phyloP scores from a whole-genome alignment of 2,113 vertebrate species.

The Mesembrinibis cayennensis region DNA sequence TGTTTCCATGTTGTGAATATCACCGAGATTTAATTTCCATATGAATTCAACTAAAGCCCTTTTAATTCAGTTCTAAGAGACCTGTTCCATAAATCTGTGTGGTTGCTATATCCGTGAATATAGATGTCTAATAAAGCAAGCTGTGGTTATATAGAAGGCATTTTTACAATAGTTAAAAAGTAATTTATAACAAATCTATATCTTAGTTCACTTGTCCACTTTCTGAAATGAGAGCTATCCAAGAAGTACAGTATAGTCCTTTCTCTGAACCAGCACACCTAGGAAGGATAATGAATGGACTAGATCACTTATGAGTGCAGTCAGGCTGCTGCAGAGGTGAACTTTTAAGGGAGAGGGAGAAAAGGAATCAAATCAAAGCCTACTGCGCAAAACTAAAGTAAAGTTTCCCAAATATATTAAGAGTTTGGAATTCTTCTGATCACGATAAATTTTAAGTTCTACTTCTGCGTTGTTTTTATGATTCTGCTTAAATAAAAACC shows the following conservation, averaged over 20 bases:
- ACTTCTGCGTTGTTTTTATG: not conserved
- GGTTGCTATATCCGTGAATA: not conserved
- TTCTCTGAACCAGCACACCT: not conserved
- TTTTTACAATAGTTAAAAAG: not conserved
- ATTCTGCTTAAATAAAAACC: not conserved
- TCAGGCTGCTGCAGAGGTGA: not conserved
- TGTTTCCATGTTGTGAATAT: not conserved
- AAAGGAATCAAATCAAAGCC: not conserved
- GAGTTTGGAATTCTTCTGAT: not conserved
- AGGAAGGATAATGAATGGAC: not conserved
- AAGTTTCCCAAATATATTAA: not conserved
- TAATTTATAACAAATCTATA: not conserved
- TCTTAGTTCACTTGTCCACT: not conserved
- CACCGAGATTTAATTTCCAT: not conserved
- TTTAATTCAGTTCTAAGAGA: not conserved
- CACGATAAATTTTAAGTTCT: not conserved
- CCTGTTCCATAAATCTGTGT: not conserved
- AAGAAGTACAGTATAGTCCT: not conserved
- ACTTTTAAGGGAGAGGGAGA: not conserved
- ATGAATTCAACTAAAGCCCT: not conserved
- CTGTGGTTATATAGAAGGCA: not conserved
- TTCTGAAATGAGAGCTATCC: not conserved
- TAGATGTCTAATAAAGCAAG: not conserved
- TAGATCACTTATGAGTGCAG: accelerated
- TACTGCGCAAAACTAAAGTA: not conserved